phyloP scores from a whole-genome alignment of 2,113 vertebrate species.

The Oreochromis niloticus region DNA sequence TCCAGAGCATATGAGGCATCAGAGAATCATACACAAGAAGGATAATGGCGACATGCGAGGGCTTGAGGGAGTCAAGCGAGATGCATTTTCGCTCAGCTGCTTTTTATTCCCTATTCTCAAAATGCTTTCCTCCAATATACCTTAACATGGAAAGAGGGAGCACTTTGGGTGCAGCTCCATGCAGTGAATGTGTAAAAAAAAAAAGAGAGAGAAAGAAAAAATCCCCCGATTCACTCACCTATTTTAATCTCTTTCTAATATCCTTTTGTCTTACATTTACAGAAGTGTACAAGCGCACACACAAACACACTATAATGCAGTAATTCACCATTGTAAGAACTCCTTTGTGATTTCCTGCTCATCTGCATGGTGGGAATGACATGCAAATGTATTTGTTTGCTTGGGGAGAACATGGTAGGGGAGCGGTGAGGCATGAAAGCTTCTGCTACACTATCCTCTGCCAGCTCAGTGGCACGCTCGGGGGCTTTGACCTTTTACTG shows the following conservation, averaged over 20 bases:
- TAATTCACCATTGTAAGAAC: background rate
- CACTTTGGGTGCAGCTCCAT: constrained; percentile 21
- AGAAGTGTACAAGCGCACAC: background rate
- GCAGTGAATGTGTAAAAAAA: background rate
- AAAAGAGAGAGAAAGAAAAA: background rate
- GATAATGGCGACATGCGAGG: constrained; percentile 48
- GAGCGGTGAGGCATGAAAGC: constrained; percentile 47
- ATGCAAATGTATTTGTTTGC: constrained; percentile 58
- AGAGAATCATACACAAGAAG: constrained; percentile 61
- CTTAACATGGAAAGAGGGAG: constrained; percentile 42
- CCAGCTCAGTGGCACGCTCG: constrained; percentile 5
- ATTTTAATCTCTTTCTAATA: constrained; percentile 12
- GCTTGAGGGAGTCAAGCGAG: constrained; percentile 54
- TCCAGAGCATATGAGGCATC: constrained; percentile 56
- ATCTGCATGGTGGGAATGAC: constrained; percentile 29
- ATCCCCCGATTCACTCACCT: background rate
- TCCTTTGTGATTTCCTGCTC: constrained; percentile 21
- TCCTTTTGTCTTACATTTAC: constrained; percentile 1
- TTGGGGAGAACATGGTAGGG: constrained; percentile 12
- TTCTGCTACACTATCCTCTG: constrained; percentile 10
- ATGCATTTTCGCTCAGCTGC: constrained; percentile 56
- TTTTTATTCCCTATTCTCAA: constrained; percentile 49
- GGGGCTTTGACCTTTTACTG: constrained; percentile 57
- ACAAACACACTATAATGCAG: background rate
- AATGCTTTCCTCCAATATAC: constrained; percentile 43